These are phyloP conservation scores for Acleris literana DNA, from an alignment of 2,888 invertebrate species.

Conservation along the genomic window DNA sequence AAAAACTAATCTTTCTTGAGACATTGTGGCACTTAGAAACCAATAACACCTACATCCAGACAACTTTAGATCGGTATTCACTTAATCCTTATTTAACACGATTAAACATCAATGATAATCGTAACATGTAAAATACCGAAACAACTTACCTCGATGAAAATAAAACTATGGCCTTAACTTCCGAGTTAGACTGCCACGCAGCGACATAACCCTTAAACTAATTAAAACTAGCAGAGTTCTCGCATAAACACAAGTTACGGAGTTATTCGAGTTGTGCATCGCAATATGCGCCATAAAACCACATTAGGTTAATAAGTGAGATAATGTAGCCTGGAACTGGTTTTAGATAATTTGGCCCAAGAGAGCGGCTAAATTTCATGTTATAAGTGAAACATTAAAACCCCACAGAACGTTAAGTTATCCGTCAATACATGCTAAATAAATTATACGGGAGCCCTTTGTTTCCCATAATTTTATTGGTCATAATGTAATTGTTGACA, in stretches of 20 bases:
- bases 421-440: too few relatives aligned
- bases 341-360: conserved; percentile 5
- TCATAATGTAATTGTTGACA: too few relatives aligned
- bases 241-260: conserved; percentile 31
- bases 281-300: conserved; percentile 32
- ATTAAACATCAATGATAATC: not conserved
- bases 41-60: too few relatives aligned
- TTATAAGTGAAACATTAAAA: not conserved
- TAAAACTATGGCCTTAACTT: not conserved
- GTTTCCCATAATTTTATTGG: too few relatives aligned
- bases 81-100: too few relatives aligned
- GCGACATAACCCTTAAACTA: conserved; percentile 33
- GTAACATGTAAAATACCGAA: not conserved
- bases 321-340: conserved; percentile 19
- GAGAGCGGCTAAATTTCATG: not conserved
- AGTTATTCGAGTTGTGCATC: conserved; percentile 30
- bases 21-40: too few relatives aligned
- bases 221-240: conserved; percentile 28
- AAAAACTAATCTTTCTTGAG: too few relatives aligned
- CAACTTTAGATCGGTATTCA: too few relatives aligned
- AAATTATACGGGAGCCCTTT: too few relatives aligned
- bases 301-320: conserved; percentile 23
- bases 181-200: not conserved
- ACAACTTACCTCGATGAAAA: not conserved
- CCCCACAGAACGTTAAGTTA: not conserved